Base-by-base conservation (phyloP, 2,113 vertebrate species). In the Malurus elegans region DNA sequence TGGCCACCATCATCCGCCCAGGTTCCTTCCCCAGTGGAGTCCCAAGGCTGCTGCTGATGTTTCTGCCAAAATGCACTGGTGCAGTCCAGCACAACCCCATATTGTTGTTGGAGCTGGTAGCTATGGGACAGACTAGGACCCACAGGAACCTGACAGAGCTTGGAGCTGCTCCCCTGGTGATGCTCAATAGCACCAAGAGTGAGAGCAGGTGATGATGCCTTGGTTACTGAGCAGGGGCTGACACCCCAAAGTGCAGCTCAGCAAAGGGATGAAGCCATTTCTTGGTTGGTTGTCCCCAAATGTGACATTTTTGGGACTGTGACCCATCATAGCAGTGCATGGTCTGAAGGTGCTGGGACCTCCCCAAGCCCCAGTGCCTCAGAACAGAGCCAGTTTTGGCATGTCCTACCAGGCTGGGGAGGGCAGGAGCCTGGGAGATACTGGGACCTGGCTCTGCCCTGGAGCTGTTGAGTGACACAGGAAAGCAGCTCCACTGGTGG, bases 361-460 rank as follows among this genome's bases (percentile, higher is more conserved):
- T 7, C 44, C 0, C 3, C 38, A 3, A 14, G 47, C 18, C 21
- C 61, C 81, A 26, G 1, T 53, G 44, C 19, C 60, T 34, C 0
- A 0, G n/a, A 45, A 26, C 7, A 5, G 38, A 31, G 44, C 34
- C 86, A 60, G 47, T 3, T 48, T 18, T 17, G 53, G 23, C 0
- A 0, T 47, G 67, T 54, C 18, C 67, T 65, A 18, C 54, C 6
- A 26, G 74, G 19, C 0, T 15, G 50, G 88, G 88, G 61, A 56
- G 3, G 14, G 16, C 7, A 88, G 58, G 31, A 29, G 69, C 44
- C 58, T 1, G 60, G 40, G 51, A 34, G n/a, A 2, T 8, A 3
- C 24, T 0, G 0, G 2, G 20, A 3, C 1, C 0, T 3, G 9
- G 32, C 51, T 42, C 4, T 13, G 40, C 3, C 2, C 1, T 50